Evolutionary conservation across 2,888 invertebrate genomes (phyloP).

Genomic region (Ernsta delagoae): DNA sequence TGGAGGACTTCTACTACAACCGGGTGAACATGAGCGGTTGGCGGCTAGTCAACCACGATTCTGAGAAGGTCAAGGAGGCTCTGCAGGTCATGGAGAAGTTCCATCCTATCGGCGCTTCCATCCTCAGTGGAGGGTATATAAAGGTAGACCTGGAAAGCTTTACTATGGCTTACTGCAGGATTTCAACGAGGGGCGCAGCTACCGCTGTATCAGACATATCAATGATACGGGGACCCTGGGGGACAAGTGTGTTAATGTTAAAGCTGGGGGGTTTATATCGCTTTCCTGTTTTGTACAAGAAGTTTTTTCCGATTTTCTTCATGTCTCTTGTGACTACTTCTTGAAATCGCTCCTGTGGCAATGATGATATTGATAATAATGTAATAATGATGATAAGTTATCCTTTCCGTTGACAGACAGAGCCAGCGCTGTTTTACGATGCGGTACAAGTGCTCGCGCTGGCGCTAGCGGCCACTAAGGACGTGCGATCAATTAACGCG

Average conservation of each 20-base stretch:
- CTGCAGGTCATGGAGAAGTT: slow-evolving; percentile 95
- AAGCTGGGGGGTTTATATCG: too few species aligned
- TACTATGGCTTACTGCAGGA: too few species aligned
- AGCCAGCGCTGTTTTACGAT: slow-evolving; percentile 94
- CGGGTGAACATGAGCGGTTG: slow-evolving; percentile 98
- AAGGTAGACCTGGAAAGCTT: slow-evolving; percentile 54
- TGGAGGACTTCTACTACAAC: slow-evolving; percentile 97
- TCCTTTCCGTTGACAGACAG: slow-evolving; percentile 87
- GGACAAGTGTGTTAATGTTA: too few species aligned
- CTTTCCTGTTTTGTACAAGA: too few species aligned
- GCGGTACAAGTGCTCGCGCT: slow-evolving; percentile 93
- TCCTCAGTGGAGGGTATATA: slow-evolving; percentile 86
- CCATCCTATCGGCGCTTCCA: slow-evolving; percentile 92
- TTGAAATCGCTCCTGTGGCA: too few species aligned
- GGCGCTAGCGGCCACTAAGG: slow-evolving; percentile 90
- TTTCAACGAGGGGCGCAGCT: too few species aligned
- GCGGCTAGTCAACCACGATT: slow-evolving; percentile 92
- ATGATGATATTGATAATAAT: too few species aligned
- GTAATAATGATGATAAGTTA: too few species aligned
- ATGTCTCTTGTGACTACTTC: too few species aligned
- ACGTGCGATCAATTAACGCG: slow-evolving; percentile 89
- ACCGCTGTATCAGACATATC: too few species aligned
- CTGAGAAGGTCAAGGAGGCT: slow-evolving; percentile 89
- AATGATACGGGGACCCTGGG: too few species aligned
- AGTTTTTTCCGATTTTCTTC: too few species aligned